Conservation (phyloP, 2,113 vertebrate genomes). For the Mastomys coucha region DNA sequence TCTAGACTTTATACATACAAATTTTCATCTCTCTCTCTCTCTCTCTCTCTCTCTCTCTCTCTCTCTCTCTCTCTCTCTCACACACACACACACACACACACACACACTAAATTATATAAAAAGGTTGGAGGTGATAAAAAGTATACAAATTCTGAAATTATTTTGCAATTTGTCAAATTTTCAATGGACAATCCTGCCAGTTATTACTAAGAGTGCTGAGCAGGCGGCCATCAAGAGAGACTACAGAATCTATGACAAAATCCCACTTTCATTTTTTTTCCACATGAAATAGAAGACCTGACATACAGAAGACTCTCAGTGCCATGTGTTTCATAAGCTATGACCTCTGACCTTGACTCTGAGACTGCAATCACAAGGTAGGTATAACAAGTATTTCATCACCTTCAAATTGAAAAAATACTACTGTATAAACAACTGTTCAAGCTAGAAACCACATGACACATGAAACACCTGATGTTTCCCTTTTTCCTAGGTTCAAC, state of each 20-base stretch:
- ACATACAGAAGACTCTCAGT: neutral
- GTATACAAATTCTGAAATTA: neutral
- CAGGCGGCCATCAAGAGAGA: conserved; percentile 33
- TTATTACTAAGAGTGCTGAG: neutral
- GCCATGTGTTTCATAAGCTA: neutral
- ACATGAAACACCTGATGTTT: neutral
- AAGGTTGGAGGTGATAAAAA: neutral
- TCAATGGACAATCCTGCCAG: neutral
- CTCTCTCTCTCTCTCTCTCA: no score
- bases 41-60: no score
- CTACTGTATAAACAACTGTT: neutral
- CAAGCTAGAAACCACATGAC: neutral
- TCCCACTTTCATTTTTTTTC: neutral
- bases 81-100: neutral
- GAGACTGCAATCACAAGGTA: conserved; percentile 7
- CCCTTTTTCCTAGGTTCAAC: neutral
- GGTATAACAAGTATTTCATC: neutral
- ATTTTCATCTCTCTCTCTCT: no score
- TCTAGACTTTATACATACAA: neutral
- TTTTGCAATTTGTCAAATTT: conserved; percentile 19
- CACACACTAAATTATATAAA: neutral
- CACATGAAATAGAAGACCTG: neutral
- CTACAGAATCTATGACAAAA: conserved; percentile 21
- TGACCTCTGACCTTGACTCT: neutral
- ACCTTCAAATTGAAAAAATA: conserved; percentile 61